phyloP scores from a whole-genome alignment of 2,797 vertebrate genomes.

The Phaenicophaeus curvirostris region DNA sequence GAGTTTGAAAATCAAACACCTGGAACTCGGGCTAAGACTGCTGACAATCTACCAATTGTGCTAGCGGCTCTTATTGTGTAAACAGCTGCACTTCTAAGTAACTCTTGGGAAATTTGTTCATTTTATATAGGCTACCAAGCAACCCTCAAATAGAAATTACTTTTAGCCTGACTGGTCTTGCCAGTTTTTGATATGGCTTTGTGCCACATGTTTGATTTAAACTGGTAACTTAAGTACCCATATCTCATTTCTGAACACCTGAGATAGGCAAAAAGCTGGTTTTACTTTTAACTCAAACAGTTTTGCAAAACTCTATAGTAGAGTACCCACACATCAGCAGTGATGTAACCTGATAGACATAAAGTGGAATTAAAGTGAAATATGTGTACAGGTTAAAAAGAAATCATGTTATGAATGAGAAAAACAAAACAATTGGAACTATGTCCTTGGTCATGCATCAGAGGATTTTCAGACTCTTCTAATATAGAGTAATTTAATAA shows the following conservation, averaged over 20 bases:
- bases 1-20: not conserved
- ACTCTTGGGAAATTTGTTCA: not conserved
- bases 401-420: constrained; percentile 71
- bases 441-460: constrained; percentile 71
- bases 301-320: constrained; percentile 33
- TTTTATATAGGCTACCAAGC: constrained; percentile 6
- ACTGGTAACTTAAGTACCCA: not conserved
- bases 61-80: not conserved
- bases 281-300: constrained; percentile 58
- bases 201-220: not conserved
- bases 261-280: constrained; percentile 59
- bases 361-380: constrained; percentile 72
- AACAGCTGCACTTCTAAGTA: constrained; percentile 5
- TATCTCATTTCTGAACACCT: constrained; percentile 36
- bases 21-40: not conserved
- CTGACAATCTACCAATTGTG: constrained; percentile 1
- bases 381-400: constrained; percentile 67
- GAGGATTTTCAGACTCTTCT: constrained; percentile 67
- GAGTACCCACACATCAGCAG: constrained; percentile 55
- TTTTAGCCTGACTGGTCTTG: constrained; percentile 18
- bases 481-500: constrained; percentile 75
- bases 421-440: constrained; percentile 75
- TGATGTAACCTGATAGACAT: constrained; percentile 74
- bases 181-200: constrained; percentile 21
- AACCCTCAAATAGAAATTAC: not conserved